A percentile compares a stretch with the other conserved stretches of the same genome.
phyloP scores from a whole-genome alignment of 1,140 invertebrate genomes.

The Drosophila murphyi region DNA sequence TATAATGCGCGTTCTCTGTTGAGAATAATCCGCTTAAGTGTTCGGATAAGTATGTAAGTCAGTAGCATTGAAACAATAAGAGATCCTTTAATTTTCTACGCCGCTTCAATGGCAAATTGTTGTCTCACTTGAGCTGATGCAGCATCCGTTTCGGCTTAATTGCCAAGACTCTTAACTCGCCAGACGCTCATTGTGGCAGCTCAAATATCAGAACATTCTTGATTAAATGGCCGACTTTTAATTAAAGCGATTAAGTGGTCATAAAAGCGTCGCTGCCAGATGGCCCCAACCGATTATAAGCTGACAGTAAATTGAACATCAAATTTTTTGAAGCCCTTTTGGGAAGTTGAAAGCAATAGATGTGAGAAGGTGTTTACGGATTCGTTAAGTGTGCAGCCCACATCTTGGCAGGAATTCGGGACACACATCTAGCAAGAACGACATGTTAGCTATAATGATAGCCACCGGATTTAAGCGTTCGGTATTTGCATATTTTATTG shows the following conservation, averaged over 20 bases:
- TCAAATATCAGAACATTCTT: constrained; percentile 56
- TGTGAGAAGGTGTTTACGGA: constrained; percentile 60
- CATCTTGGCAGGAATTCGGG: constrained; percentile 9
- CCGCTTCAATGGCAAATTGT: neutral
- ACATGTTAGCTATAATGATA: constrained; percentile 48
- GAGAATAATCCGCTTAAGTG: constrained; percentile 18
- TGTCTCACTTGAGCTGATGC: neutral
- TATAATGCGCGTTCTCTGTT: neutral
- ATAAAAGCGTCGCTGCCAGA: constrained; percentile 38
- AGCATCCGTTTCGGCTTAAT: constrained; percentile 12
- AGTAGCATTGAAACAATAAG: neutral
- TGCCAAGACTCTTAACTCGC: constrained; percentile 2
- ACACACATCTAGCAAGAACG: constrained; percentile 9
- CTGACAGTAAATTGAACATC: constrained; percentile 68
- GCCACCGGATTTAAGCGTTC: constrained; percentile 11
- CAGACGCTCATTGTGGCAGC: constrained; percentile 26
- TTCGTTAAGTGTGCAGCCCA: constrained; percentile 62
- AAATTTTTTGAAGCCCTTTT: constrained; percentile 28
- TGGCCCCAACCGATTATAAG: constrained; percentile 58
- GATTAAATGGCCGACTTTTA: constrained; percentile 63
- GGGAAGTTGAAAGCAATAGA: constrained; percentile 25
- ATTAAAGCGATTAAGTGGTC: constrained; percentile 69
- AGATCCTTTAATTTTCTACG: constrained; percentile 38
- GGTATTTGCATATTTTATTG: constrained; percentile 39
- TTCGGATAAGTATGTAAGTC: neutral